Evolutionary conservation across 2,797 vertebrate species (phyloP), one percentile per base, ranked within the genome.

Genomic region (Florisuga fusca): DNA sequence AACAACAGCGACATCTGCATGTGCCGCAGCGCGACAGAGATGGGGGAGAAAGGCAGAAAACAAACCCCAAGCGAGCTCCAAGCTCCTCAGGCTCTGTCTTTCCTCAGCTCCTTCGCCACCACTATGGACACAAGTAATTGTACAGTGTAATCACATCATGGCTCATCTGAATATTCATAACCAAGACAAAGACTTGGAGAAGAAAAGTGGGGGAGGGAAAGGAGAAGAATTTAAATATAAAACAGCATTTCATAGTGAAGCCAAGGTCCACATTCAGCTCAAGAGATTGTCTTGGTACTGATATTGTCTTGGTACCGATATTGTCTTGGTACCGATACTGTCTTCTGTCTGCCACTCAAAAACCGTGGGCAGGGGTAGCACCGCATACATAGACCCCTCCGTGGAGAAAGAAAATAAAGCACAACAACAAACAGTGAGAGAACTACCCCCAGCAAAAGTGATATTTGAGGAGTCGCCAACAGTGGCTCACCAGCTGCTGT

Each of bases 1-100:
- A 99, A 99, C 99, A 99, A 99, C 99, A 99, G 99, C 99, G 99
- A 99, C 99, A 99, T 99, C 99, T 99, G 99, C 99, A 99, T 99
- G 99, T 99, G 98, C 98, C 98, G 96, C 95, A 98, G 98, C 95
- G 98, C 98, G 97, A 97, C 98, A 87, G 98, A 98, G 98, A 97
- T 94, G 78, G 97, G 95, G 78, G 50, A 53, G 93, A 95, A 96
- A 97, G 55, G 91, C 4, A 0, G 43, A 97, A 97, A 98, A 97
- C 93, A 97, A 96, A 95, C 96, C 96, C 94, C 38, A 90, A 76
- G 81, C 84, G 89, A 91, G 96, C 94, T 96, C 90, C 90, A 89
- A 90, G 93, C 96, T 95, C 91, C 71, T 92, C 96, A 96, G 93
- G 91, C 94, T 97, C 94, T 91, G 79, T 90, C 90, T 95, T 89